Evolutionary conservation across 1,140 invertebrate species (phyloP), one percentile per base, ranked within the genome.

Genomic region (Nixonia krombeini): DNA sequence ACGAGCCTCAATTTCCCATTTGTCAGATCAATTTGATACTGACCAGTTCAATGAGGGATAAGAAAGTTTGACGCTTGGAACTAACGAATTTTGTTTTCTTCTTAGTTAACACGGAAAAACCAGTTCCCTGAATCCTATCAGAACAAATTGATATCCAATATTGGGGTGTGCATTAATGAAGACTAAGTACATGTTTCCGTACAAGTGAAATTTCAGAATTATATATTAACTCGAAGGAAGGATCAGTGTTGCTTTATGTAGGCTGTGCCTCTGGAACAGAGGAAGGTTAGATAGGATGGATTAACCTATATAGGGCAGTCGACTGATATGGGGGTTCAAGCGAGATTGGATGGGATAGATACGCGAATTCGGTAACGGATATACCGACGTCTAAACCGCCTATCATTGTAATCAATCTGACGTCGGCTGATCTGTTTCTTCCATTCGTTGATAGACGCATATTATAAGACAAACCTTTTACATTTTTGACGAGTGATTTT

Each of bases 391-490:
- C 65, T 62, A 62, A 68, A 45, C 55, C 45, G 26, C 28, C 49
- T 59, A 52, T 44, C 51, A 50, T 56, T 69, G 49, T 52, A 70
- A 76, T 74, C 73, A 76, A 73, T 76, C 73, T 52, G 31, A 70
- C 41, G 58, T 69, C 69, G 31, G 40, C 58, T 68, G 50, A 67
- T 67, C 50, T 21, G 21, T 49, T 53, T 61, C 35, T 68, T 61
- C 56, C 47, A 68, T 57, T 53, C 53, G 53, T 55, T 57, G 49
- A 62, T 58, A 62, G 53, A 49, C 37, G 17, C 13, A 31, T 28
- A 44, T 62, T 53, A 42, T 46, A 67, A 37, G 33, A 42, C 40
- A 56, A 50, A 53, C 50, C 46, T 28, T 12, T 28, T 41, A 1
- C 18, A 28, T n/a, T 13, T 10, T 16, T n/a, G 12, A 4, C 17